Evolutionary conservation across 1,140 invertebrate genomes (phyloP).

Genomic region (Tetramorium alpestre): DNA sequence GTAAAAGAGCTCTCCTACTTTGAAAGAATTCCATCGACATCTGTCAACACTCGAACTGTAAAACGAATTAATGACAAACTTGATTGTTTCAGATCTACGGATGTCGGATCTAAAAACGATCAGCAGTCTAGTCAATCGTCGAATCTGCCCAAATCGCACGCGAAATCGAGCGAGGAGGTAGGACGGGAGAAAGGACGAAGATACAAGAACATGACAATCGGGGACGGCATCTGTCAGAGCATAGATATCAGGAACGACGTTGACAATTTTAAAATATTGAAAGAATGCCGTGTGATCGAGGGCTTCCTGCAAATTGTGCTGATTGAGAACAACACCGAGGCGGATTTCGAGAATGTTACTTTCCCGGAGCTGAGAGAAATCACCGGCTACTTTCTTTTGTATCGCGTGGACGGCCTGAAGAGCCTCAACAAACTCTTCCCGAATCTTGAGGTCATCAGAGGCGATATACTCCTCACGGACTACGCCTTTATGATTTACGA

Average conservation of each 20-base stretch:
- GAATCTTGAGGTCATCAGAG: slow-evolving; percentile 92
- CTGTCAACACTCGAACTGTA: neutral
- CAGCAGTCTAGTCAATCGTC: slow-evolving; percentile 56
- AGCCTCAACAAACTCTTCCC: slow-evolving; percentile 85
- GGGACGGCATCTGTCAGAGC: slow-evolving; percentile 83
- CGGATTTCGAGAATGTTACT: slow-evolving; percentile 84
- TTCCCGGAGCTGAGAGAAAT: slow-evolving; percentile 89
- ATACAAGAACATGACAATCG: slow-evolving; percentile 68
- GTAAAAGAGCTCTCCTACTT: neutral
- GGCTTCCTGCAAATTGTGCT: slow-evolving; percentile 89
- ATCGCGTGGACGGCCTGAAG: slow-evolving; percentile 87
- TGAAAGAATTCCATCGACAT: neutral
- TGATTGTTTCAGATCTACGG: slow-evolving; percentile 52
- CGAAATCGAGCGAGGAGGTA: slow-evolving; percentile 49
- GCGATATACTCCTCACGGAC: slow-evolving; percentile 88
- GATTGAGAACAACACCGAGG: slow-evolving; percentile 86
- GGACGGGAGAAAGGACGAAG: slow-evolving; percentile 31
- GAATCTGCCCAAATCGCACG: slow-evolving; percentile 54
- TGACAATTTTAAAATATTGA: slow-evolving; percentile 83
- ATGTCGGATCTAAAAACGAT: slow-evolving; percentile 43
- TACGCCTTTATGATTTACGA: slow-evolving; percentile 91
- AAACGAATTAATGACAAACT: slow-evolving; percentile 16
- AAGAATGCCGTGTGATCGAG: slow-evolving; percentile 89
- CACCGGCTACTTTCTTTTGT: slow-evolving; percentile 90
- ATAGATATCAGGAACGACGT: slow-evolving; percentile 87